Conservation (phyloP, 2,888 invertebrate species). For the Aporophyla nigra region DNA sequence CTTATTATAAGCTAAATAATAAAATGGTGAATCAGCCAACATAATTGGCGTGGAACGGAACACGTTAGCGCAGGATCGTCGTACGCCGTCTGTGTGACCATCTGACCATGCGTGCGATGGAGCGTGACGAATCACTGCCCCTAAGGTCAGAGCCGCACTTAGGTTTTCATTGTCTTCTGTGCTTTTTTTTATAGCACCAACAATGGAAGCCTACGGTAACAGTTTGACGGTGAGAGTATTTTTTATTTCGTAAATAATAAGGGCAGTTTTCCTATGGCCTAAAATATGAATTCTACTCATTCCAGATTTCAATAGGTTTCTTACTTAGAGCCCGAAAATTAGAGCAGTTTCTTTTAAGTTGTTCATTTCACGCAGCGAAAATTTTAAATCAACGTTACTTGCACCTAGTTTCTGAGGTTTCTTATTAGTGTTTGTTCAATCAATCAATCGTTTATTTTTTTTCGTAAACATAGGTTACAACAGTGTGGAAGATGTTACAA, state of each 20-base stretch:
- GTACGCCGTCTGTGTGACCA: slow-evolving; percentile 56
- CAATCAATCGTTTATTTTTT: background rate
- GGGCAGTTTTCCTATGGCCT: background rate
- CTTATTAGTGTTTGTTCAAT: background rate
- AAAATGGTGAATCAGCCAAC: slow-evolving; percentile 65
- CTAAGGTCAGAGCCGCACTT: slow-evolving; percentile 4
- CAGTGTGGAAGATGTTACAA: too few relatives aligned
- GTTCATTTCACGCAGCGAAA: background rate
- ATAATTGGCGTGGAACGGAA: slow-evolving; percentile 66
- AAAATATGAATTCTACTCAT: background rate
- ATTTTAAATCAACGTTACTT: background rate
- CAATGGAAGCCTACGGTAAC: background rate
- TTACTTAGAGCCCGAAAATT: background rate
- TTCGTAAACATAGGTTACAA: too few relatives aligned
- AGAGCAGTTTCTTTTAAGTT: background rate
- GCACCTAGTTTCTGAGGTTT: background rate
- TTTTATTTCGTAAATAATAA: background rate
- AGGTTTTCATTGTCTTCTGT: background rate
- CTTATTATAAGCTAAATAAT: slow-evolving; percentile 63
- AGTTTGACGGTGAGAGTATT: background rate
- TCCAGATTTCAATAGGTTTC: background rate
- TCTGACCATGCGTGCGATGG: slow-evolving; percentile 50
- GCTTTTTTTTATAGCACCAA: background rate
- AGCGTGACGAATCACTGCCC: slow-evolving; percentile 49
- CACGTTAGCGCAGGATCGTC: slow-evolving; percentile 49